Evolutionary conservation across 2,113 vertebrate species (phyloP), one percentile per base, ranked within the genome.

Genomic region (Hirundichthys speculiger): DNA sequence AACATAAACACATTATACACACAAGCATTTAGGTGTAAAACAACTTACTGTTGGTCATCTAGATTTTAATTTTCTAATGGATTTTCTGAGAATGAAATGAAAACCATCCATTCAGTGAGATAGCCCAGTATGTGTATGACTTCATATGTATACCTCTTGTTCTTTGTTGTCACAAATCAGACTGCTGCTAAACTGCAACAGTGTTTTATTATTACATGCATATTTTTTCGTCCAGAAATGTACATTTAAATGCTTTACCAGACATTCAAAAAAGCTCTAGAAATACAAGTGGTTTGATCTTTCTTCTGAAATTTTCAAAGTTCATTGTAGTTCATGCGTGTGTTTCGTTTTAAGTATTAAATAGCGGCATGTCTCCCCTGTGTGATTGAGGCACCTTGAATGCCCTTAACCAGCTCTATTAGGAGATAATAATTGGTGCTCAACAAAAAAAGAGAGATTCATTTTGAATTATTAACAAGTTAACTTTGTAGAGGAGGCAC

Each of bases 401-500:
- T 88, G 84, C 87, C 88, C 92, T 90, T 91, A 91, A 90, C 89
- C 82, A 88, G 83, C 82, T 85, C 86, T 91, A 93, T 92, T 91
- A 90, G 82, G 69, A 90, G 90, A 91, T 93, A 92, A 92, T 92
- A 84, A 93, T 91, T 90, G 86, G 89, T 85, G 86, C 81, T 89
- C 79, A 80, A 88, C 84, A 89, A 90, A 91, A 34, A 45, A 88
- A 88, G 80, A 75, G 75, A 89, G 88, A 87, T 90, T 88, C 91
- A 90, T 87, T 92, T 87, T 92, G 88, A 92, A 93, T 98, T 96
- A 94, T 96, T 94, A 93, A 90, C 93, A 95, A 95, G 95, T 96
- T 97, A 96, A 96, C 95, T 96, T 95, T 94, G 94, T 97, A 97
- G 96, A 97, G 95, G 95, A 95, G 95, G 94, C 94, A 95, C 95